phyloP scores from a whole-genome alignment of 1,140 invertebrate genomes.

The Sarcophaga bullata region DNA sequence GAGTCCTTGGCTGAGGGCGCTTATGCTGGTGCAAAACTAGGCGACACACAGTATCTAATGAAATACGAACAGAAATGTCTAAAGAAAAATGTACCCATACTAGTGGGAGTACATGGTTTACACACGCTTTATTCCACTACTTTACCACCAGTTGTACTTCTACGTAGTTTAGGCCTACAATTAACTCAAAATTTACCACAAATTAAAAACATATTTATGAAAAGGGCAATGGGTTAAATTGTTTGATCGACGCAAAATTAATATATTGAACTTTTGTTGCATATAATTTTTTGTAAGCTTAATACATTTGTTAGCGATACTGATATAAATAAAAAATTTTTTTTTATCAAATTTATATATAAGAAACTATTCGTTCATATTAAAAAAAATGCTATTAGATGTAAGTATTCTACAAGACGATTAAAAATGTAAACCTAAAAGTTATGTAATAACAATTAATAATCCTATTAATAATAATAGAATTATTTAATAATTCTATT shows the following conservation, averaged over 20 bases:
- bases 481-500: no score
- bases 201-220: slow-evolving; percentile 73
- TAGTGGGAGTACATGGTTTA: slow-evolving; percentile 87
- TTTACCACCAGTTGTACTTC: slow-evolving; percentile 80
- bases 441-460: no score
- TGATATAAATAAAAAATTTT: background rate
- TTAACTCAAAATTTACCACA: slow-evolving; percentile 81
- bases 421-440: no score
- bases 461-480: no score
- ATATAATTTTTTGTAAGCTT: background rate
- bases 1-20: slow-evolving; percentile 76
- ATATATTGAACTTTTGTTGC: no score
- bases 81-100: slow-evolving; percentile 86
- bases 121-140: slow-evolving; percentile 85
- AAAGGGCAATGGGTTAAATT: slow-evolving; percentile 58
- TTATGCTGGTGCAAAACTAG: slow-evolving; percentile 78
- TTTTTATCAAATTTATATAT: no score
- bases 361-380: no score
- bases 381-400: no score
- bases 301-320: background rate
- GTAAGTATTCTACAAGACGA: no score
- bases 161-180: slow-evolving; percentile 87
- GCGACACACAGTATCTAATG: slow-evolving; percentile 74
- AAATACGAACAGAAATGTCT: slow-evolving; percentile 89
- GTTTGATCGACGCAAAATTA: background rate